These are phyloP conservation scores for Trissolcus basalis DNA, from an alignment of 1,140 invertebrate genomes.

Conservation along the genomic window DNA sequence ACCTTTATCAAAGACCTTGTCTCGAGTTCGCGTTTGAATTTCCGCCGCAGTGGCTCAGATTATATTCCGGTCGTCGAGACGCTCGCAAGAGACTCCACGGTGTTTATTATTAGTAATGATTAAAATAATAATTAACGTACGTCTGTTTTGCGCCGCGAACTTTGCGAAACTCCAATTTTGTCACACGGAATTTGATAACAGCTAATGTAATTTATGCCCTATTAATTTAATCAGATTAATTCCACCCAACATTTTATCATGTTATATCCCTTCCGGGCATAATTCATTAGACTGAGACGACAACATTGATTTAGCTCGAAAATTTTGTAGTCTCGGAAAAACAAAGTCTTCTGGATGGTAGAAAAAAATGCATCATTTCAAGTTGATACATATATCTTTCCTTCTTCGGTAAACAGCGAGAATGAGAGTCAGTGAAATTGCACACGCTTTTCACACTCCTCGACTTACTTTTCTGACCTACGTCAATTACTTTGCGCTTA, in stretches of 20 bases:
- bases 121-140: conserved; percentile 27
- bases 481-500: conserved; percentile 23
- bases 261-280: no score
- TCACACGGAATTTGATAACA: conserved; percentile 10
- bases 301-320: no score
- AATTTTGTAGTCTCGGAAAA: no score
- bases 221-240: not conserved
- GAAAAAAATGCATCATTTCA: no score
- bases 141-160: conserved; percentile 7
- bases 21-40: conserved; percentile 34
- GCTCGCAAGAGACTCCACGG: conserved; percentile 12
- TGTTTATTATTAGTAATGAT: conserved; percentile 3
- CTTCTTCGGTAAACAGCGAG: conserved; percentile 18
- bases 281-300: no score
- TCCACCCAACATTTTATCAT: not conserved
- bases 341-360: no score
- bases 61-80: conserved; percentile 28
- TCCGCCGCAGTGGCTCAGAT: conserved; percentile 45
- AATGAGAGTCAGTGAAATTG: conserved; percentile 12
- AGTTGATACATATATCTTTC: conserved; percentile 1
- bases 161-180: conserved; percentile 13
- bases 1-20: conserved; percentile 50
- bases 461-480: conserved; percentile 35
- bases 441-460: conserved; percentile 22
- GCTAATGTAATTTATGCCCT: not conserved